A percentile compares a stretch with the other conserved stretches of the same genome.
Evolutionary conservation across 2,888 invertebrate species (phyloP).

Genomic region (Apocheima hispidaria): DNA sequence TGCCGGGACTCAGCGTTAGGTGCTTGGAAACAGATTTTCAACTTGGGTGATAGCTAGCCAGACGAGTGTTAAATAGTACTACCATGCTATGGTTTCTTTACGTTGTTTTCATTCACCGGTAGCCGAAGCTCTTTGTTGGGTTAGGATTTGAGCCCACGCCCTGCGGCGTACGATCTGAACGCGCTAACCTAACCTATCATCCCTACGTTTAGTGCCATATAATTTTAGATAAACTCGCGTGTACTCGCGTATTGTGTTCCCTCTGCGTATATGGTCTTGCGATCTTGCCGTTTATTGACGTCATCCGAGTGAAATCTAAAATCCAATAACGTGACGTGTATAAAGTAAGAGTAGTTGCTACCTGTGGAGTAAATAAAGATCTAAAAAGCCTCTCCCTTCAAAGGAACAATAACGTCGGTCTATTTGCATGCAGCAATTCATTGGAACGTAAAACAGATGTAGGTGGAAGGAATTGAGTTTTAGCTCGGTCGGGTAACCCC

Average conservation of each 20-base stretch:
- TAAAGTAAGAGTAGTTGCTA: constrained; percentile 17
- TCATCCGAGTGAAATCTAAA: constrained; percentile 16
- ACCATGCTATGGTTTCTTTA: too few species aligned
- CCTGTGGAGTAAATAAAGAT: constrained; percentile 54
- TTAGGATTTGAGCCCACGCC: too few species aligned
- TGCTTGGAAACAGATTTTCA: too few species aligned
- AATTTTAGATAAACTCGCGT: not conserved
- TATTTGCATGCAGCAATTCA: constrained; percentile 77
- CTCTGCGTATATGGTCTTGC: constrained; percentile 5
- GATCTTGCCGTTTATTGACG: constrained; percentile 18
- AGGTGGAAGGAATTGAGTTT: constrained; percentile 71
- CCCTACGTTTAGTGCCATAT: not conserved
- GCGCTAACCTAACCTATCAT: too few species aligned
- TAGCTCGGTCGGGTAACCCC: constrained; percentile 56
- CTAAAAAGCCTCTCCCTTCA: constrained; percentile 59
- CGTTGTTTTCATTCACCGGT: too few species aligned
- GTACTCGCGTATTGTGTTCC: not conserved
- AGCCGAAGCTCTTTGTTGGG: too few species aligned
- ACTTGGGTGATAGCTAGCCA: too few species aligned
- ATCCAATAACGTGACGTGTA: constrained; percentile 24
- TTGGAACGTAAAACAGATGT: constrained; percentile 76
- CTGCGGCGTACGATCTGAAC: too few species aligned
- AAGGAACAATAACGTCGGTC: constrained; percentile 70
- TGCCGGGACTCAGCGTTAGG: too few species aligned
- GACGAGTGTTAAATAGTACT: too few species aligned